Base-by-base conservation (phyloP, 2,113 vertebrate genomes). In the Marmota monax region DNA sequence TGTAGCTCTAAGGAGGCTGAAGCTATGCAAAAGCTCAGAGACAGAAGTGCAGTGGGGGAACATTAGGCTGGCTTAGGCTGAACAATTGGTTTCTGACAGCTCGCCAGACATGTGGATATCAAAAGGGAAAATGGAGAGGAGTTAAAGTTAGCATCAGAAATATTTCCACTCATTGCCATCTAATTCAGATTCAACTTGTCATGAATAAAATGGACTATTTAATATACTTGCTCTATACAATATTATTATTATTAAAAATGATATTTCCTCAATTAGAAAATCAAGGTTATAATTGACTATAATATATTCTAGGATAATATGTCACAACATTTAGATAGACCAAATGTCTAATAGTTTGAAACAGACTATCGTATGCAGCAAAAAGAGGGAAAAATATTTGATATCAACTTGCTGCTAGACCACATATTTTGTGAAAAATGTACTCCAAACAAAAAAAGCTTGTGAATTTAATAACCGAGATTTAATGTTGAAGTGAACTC, bases 201-300 rank as follows among this genome's bases (percentile, higher is more conserved):
- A 94, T 92, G 39, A 98, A 84, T 58, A 7, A 63, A 94, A 95
- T 94, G 39, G 3, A 91, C n/a, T 79, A 72, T 97, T 97, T 95
- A 90, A 79, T 97, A 82, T 78, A 95, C 58, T 95, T 88, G 88
- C 92, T 97, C 69, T 94, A 2, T 72, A 89, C 51, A 92, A 82
- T 97, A 89, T 97, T 97, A n/a, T 96, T 96, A 76, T 95, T 92
- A 97, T 97, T 98, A 97, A 97, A 96, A 98, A 97, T 96, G 95
- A 87, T 95, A 97, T 93, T 98, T 97, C 74, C 61, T 89, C 53
- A 77, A 74, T 95, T 95, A 92, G 97, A 98, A 97, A 93, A 77
- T 45, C 61, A 96, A 97, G 73, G 61, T 85, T 97, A 45, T 76
- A 97, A 94, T 73, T 14, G 27, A 39, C n/a, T n/a, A 58, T 58